Percentiles rank a stretch among this genome's conserved stretches.
Evolutionary conservation across 2,888 invertebrate species (phyloP).

Genomic region (Cephalotes varians): DNA sequence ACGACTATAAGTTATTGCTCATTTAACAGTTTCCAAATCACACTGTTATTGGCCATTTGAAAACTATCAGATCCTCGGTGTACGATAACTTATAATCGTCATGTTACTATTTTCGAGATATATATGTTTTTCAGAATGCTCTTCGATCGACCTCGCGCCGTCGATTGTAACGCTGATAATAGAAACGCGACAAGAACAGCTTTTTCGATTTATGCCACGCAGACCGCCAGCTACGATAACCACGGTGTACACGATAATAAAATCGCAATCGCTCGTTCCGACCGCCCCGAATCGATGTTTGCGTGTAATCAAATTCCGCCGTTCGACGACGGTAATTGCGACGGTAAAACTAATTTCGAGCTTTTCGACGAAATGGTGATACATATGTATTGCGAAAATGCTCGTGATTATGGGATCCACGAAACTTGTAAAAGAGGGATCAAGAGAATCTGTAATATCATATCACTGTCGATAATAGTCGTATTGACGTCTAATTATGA

Average conservation of each 20-base stretch:
- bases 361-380: slow-evolving; percentile 19
- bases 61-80: background rate
- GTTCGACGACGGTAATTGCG: slow-evolving; percentile 41
- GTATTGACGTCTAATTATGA: slow-evolving; percentile 34
- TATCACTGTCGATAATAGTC: slow-evolving; percentile 4
- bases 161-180: slow-evolving; percentile 11
- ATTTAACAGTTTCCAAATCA: slow-evolving; percentile 18
- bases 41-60: background rate
- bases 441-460: slow-evolving; percentile 13
- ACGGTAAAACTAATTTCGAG: slow-evolving; percentile 48
- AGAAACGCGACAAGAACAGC: slow-evolving; percentile 28
- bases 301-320: slow-evolving; percentile 47
- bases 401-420: slow-evolving; percentile 22
- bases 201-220: slow-evolving; percentile 37
- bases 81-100: background rate
- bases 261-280: slow-evolving; percentile 42
- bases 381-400: slow-evolving; percentile 23
- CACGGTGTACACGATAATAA: slow-evolving; percentile 47
- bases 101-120: background rate
- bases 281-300: slow-evolving; percentile 48
- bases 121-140: background rate
- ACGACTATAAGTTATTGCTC: background rate
- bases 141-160: slow-evolving; percentile 4
- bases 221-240: slow-evolving; percentile 30
- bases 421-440: slow-evolving; percentile 2